A percentile compares a stretch with the other conserved stretches of the same genome.
These are phyloP conservation scores for Formica selysi DNA, from an alignment of 1,140 invertebrate species.

Conservation along the genomic window DNA sequence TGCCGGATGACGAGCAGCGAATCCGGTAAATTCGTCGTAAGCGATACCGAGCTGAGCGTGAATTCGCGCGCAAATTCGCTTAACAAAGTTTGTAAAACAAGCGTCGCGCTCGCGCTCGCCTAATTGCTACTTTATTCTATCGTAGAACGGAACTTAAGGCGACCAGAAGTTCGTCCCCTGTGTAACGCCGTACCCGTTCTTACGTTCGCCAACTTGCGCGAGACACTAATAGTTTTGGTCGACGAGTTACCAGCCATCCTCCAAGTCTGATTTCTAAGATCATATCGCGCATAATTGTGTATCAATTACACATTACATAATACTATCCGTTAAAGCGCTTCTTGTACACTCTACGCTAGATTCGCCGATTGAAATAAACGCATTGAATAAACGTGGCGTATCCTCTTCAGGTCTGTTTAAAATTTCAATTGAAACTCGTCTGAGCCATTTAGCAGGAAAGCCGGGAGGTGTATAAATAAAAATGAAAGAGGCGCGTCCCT, in stretches of 20 bases:
- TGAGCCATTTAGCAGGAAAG: constrained; percentile 19
- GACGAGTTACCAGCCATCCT: constrained; percentile 42
- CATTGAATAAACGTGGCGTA: neutral
- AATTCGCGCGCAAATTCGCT: constrained; percentile 65
- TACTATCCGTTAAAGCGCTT: neutral
- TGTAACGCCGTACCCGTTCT: constrained; percentile 20
- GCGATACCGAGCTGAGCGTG: constrained; percentile 45
- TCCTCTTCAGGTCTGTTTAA: constrained; percentile 12
- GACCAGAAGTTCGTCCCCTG: constrained; percentile 20
- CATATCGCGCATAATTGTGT: neutral
- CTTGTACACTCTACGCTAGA: too few species aligned
- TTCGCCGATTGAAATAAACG: neutral
- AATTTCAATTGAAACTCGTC: constrained; percentile 42
- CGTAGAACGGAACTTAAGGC: constrained; percentile 29
- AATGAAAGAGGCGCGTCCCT: constrained; percentile 24
- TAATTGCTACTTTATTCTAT: constrained; percentile 71
- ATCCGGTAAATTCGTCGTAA: constrained; percentile 36
- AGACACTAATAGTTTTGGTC: constrained; percentile 26
- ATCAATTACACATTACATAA: neutral
- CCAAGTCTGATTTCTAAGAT: constrained; percentile 13
- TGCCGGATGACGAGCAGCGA: constrained; percentile 27
- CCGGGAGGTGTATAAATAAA: constrained; percentile 39
- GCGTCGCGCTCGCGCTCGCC: constrained; percentile 61
- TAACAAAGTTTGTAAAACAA: constrained; percentile 74
- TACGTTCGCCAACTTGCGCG: constrained; percentile 10